Conservation (phyloP, 2,797 vertebrate species). For the Graptemys geographica region DNA sequence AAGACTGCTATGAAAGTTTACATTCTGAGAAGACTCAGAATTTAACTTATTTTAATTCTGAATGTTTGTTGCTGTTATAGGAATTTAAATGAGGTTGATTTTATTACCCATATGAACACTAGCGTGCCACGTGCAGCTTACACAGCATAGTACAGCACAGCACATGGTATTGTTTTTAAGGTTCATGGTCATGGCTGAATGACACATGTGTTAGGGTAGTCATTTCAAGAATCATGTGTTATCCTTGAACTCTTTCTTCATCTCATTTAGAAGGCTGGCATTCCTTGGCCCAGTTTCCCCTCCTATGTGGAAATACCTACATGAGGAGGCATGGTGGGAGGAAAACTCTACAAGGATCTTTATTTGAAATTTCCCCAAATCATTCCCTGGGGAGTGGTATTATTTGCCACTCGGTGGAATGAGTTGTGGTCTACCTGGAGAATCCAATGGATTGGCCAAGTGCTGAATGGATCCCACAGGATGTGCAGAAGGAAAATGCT, state of each 20-base stretch:
- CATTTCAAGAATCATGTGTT: background rate
- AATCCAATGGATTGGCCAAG: background rate
- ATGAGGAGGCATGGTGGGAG: background rate
- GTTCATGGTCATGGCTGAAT: background rate
- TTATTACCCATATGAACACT: background rate
- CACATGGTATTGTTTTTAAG: background rate
- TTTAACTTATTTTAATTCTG: background rate
- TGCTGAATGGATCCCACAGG: background rate
- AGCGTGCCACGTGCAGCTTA: background rate
- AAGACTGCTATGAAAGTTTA: background rate
- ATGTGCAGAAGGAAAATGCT: too few species aligned
- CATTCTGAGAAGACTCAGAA: background rate
- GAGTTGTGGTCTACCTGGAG: background rate
- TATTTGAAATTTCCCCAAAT: background rate
- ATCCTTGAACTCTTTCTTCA: background rate
- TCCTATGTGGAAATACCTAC: background rate
- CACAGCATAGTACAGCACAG: background rate
- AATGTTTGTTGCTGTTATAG: background rate
- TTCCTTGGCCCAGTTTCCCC: background rate
- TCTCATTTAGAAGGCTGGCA: background rate
- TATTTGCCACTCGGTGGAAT: background rate
- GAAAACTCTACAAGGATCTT: background rate
- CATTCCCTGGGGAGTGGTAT: background rate
- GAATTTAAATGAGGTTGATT: background rate
- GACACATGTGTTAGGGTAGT: background rate